A percentile compares a stretch with the other conserved stretches of the same genome.
Evolutionary conservation across 2,888 invertebrate genomes (phyloP).

Genomic region (Hypselothyrea guttata): DNA sequence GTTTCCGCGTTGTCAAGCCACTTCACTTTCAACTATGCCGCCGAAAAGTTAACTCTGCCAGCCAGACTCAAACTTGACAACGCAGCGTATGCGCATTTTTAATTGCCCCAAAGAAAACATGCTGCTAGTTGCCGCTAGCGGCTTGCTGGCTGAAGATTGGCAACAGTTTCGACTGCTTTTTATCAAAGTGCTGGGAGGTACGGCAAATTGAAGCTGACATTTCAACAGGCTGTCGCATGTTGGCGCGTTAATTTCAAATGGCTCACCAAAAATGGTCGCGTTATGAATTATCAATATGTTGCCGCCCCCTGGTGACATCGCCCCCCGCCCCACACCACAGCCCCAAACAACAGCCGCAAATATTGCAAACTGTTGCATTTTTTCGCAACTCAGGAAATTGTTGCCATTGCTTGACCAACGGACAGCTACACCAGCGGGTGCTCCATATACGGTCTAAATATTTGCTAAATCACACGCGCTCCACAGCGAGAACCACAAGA

Average conservation of each 20-base stretch:
- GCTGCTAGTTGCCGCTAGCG: too few species aligned
- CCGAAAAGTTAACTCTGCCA: background rate
- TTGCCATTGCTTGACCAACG: constrained; percentile 50
- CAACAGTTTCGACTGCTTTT: constrained; percentile 54
- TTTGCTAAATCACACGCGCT: constrained; percentile 77
- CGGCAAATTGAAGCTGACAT: constrained; percentile 75
- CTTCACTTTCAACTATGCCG: constrained; percentile 62
- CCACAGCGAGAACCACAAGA: constrained; percentile 47
- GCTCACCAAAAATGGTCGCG: constrained; percentile 64
- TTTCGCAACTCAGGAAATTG: constrained; percentile 72
- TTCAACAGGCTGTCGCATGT: constrained; percentile 57
- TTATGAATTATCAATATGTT: constrained; percentile 74
- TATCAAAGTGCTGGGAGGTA: constrained; percentile 51
- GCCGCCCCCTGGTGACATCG: constrained; percentile 56
- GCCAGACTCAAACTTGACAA: constrained; percentile 37
- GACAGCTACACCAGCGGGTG: constrained; percentile 48
- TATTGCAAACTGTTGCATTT: constrained; percentile 34
- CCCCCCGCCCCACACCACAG: background rate
- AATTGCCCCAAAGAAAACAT: constrained; percentile 59
- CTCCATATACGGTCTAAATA: constrained; percentile 77
- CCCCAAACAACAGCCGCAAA: background rate
- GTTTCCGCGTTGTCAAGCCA: constrained; percentile 64
- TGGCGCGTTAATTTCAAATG: constrained; percentile 73
- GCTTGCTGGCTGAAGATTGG: constrained; percentile 68
- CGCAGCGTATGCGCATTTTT: constrained; percentile 75